Percentiles rank a stretch among this genome's conserved stretches.
These are phyloP conservation scores for Phyllotreta cruciferae DNA, from an alignment of 2,888 invertebrate species.

Conservation along the genomic window DNA sequence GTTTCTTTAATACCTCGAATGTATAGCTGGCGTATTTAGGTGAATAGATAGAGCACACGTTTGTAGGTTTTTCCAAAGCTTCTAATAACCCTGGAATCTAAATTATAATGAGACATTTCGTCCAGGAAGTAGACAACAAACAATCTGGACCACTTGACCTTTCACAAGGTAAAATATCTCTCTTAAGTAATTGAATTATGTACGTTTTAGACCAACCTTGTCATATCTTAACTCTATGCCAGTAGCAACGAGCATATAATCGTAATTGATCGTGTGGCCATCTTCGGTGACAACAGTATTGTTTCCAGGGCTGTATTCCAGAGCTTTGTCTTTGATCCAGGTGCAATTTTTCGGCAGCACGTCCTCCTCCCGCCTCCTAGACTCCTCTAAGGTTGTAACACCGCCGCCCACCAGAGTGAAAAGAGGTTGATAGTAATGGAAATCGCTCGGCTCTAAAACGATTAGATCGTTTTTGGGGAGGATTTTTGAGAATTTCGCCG, in stretches of 20 bases:
- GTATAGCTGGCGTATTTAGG: constrained; percentile 81
- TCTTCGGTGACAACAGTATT: constrained; percentile 72
- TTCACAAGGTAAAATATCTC: too few species aligned
- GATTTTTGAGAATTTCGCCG: constrained; percentile 81
- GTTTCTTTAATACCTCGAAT: constrained; percentile 71
- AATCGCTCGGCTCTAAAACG: constrained; percentile 82
- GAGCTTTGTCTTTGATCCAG: constrained; percentile 82
- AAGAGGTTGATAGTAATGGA: constrained; percentile 95
- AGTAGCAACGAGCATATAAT: constrained; percentile 82
- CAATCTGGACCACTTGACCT: too few species aligned
- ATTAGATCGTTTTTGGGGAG: constrained; percentile 79
- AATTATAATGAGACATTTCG: too few species aligned
- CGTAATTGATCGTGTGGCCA: constrained; percentile 80
- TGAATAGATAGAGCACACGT: constrained; percentile 91
- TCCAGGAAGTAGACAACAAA: too few species aligned
- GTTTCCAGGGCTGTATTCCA: constrained; percentile 73
- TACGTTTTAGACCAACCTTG: constrained; percentile 64
- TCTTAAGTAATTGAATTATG: too few species aligned
- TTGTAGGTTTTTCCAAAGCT: constrained; percentile 71
- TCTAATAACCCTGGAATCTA: constrained; percentile 87
- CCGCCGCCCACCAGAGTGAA: constrained; percentile 90
- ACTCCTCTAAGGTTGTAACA: constrained; percentile 73
- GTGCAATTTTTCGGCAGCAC: constrained; percentile 79
- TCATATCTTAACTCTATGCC: constrained; percentile 83
- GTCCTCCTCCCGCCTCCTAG: constrained; percentile 67